Conservation (phyloP, 2,888 invertebrate genomes). For the Pollenia labialis region DNA sequence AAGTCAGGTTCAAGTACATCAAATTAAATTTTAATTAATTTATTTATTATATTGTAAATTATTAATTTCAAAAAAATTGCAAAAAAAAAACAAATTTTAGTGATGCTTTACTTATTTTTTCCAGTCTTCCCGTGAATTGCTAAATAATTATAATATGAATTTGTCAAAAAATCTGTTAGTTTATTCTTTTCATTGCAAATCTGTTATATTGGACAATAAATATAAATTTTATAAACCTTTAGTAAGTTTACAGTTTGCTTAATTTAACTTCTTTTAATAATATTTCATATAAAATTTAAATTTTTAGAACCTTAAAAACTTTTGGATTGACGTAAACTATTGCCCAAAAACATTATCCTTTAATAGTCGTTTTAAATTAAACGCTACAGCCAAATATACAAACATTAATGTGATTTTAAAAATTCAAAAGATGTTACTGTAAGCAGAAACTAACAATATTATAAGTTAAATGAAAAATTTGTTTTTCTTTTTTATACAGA, state of each 20-base stretch:
- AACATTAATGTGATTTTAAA: slow-evolving; percentile 49
- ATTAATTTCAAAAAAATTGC: no score
- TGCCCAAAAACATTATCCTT: slow-evolving; percentile 67
- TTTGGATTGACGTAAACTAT: slow-evolving; percentile 77
- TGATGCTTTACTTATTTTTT: background rate
- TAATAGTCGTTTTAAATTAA: slow-evolving; percentile 57
- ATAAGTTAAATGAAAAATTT: background rate
- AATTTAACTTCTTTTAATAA: background rate
- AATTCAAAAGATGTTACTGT: slow-evolving; percentile 71
- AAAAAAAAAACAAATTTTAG: slow-evolving; percentile 9
- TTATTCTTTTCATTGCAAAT: slow-evolving; percentile 75
- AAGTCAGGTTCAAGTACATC: no score
- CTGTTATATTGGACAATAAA: slow-evolving; percentile 68
- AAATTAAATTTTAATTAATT: no score
- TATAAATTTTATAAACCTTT: slow-evolving; percentile 73
- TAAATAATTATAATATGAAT: slow-evolving; percentile 76
- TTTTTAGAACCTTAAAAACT: slow-evolving; percentile 72
- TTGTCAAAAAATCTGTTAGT: slow-evolving; percentile 69
- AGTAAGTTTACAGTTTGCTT: slow-evolving; percentile 62
- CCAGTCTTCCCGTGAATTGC: slow-evolving; percentile 74
- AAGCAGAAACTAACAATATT: slow-evolving; percentile 19
- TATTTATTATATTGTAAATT: no score
- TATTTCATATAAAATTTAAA: background rate
- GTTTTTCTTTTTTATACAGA: slow-evolving; percentile 38
- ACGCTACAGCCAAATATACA: slow-evolving; percentile 37